Conservation (phyloP, 2,797 vertebrate species). For the Anguilla pacifica region DNA sequence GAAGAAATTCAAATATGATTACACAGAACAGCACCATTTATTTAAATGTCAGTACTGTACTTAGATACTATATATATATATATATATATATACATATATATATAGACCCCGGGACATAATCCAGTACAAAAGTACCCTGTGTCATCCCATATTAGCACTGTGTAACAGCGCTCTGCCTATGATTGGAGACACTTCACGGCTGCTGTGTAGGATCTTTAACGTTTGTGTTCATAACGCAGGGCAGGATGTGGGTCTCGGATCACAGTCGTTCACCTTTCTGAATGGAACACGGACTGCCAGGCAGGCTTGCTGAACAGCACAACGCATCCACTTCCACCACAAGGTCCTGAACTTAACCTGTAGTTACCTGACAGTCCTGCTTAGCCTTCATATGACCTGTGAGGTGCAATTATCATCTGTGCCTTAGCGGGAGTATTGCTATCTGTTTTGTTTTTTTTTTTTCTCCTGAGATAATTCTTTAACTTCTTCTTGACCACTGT, state of each 20-base stretch:
- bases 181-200: neutral
- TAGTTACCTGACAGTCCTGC: neutral
- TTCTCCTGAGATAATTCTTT: neutral
- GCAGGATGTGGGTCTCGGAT: neutral
- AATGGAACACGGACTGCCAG: neutral
- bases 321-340: too few relatives aligned
- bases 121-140: neutral
- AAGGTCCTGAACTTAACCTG: neutral
- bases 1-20: neutral
- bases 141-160: neutral
- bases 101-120: neutral
- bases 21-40: neutral
- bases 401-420: neutral
- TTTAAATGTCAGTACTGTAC: neutral
- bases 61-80: neutral
- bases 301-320: neutral
- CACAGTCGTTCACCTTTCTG: neutral
- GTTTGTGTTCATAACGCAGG: constrained; percentile 9
- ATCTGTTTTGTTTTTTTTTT: neutral
- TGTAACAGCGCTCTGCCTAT: neutral
- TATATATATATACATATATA: neutral
- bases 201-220: neutral
- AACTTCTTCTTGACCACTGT: neutral
- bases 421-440: neutral
- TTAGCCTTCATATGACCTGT: neutral